A percentile compares a stretch with the other conserved stretches of the same genome.
Conservation (phyloP, 2,888 invertebrate genomes). For the Ectemnius continuus region DNA sequence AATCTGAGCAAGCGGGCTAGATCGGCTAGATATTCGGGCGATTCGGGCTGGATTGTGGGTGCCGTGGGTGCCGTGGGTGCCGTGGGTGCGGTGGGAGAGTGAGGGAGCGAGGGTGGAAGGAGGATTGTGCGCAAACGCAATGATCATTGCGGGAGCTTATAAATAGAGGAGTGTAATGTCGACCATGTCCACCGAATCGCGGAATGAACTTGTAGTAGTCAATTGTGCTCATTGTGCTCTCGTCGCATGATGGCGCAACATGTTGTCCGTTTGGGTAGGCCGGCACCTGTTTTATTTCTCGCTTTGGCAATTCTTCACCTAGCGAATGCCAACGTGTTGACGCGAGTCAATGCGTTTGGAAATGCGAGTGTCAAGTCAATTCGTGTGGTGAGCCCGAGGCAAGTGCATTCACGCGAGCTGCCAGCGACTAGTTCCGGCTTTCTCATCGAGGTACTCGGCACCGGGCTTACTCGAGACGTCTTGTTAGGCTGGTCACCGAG, state of each 20-base stretch:
- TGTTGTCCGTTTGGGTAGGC: slow-evolving; percentile 69
- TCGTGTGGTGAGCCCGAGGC: slow-evolving; percentile 36
- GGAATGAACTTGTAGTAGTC: slow-evolving; percentile 59
- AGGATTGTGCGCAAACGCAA: slow-evolving; percentile 36
- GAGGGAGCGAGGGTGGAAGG: slow-evolving; percentile 15
- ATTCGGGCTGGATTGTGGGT: too few relatives aligned
- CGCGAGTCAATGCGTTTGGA: slow-evolving; percentile 28
- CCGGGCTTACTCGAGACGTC: slow-evolving; percentile 56
- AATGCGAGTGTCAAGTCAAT: slow-evolving; percentile 53
- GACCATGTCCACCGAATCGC: slow-evolving; percentile 32
- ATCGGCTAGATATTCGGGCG: too few relatives aligned
- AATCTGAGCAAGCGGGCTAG: too few relatives aligned
- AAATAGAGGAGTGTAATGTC: slow-evolving; percentile 52
- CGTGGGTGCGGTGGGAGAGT: too few relatives aligned
- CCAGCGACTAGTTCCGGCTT: slow-evolving; percentile 19
- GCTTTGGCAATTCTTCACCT: slow-evolving; percentile 64
- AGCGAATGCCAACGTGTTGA: slow-evolving; percentile 58
- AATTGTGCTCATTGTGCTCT: slow-evolving; percentile 60
- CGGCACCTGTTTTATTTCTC: slow-evolving; percentile 68
- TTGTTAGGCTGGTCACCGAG: slow-evolving; percentile 63
- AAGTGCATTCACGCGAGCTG: slow-evolving; percentile 1
- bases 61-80: too few relatives aligned
- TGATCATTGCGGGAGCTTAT: slow-evolving; percentile 41
- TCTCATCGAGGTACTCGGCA: slow-evolving; percentile 60
- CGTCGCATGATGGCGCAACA: slow-evolving; percentile 76